Base-by-base conservation (phyloP, 2,888 invertebrate genomes). In the Halocaridina rubra region DNA sequence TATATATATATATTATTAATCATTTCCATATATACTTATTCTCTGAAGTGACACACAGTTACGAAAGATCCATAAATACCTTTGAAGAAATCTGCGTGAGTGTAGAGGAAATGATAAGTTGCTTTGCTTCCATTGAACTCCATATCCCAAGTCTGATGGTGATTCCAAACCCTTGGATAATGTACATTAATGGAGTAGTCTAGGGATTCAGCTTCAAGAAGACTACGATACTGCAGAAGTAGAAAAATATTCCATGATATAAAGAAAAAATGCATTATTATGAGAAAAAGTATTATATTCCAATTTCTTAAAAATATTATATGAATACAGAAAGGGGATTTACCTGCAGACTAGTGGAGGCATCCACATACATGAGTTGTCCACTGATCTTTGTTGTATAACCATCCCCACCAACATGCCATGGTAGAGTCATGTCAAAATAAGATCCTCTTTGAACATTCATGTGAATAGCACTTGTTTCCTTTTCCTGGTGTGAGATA, bases 381-480 rank as follows among this genome's bases (percentile, higher is more conserved):
- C 98, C 98, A 84, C 96, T 96, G 80, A 98, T 95, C 92, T 95
- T 96, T 0, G 97, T 96, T 0, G 95, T 94, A 90, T 96, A 99
- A 0, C 98, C 98, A 90, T 95, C 95, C 89, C 95, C 94, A 1
- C 94, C 92, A 0, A 96, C 96, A 69, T 97, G 94, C 98, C 98
- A 98, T 0, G 98, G 98, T 90, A 98, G 93, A 29, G 97, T 97
- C n/a, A 97, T 94, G 92, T 99, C 98, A 84, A 99, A 92, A 91
- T 98, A 98, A 3, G 98, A 98, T 1, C 98, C 99, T 39, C 97
- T 96, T 8, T 97, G 97, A 82, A 98, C 95, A 89, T 97, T 97
- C 89, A 98, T 95, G 91, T 99, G 98, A 88, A 99, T 95, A 7
- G 98, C 98, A 91, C 98, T 98, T 0, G 99, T 98, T 92, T 98